Base-by-base conservation (phyloP, 2,113 vertebrate genomes). In the Eublepharis macularius region DNA sequence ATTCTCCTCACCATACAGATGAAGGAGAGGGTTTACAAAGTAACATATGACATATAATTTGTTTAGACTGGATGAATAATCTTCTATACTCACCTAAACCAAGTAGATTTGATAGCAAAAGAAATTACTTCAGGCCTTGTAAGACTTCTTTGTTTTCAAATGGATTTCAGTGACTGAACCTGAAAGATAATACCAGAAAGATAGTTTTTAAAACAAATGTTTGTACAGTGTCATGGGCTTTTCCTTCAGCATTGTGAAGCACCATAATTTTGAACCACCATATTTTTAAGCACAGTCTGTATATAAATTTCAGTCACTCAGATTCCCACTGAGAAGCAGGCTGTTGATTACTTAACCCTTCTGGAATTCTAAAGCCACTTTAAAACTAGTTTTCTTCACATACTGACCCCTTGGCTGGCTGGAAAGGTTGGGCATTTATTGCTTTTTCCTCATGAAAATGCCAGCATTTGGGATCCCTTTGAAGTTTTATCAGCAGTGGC, bases 401-500 rank as follows among this genome's bases (percentile, higher is more conserved):
- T 21, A 39, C 6, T 84, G 9, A 72, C 70, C 45, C n/a, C 14
- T 19, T 85, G 36, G 7, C 66, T 17, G 9, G 16, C 0, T 0
- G 26, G 49, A 91, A 88, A 83, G 36, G 73, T 80, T 84, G 68
- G 88, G 75, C 29, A 34, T 68, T 85, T 93, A 87, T 87, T 84
- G 66, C 82, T 41, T 81, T 70, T 43, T 90, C 83, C 79, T 49
- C 54, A 39, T 85, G 60, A 17, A 80, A 87, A 54, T 82, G 75
- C 49, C 73, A 83, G 14, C 82, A 34, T 85, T 66, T 85, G 45
- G 74, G 21, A 86, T 32, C 83, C 81, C 86, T 87, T 36, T 34
- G 36, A 78, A 88, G 24, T 84, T 51, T 86, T 88, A 74, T 81
- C 41, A 54, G 79, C 76, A 87, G 81, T 86, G 86, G 76, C 78